Conservation (phyloP, 1,140 invertebrate genomes). For the Drosophila leontia region DNA sequence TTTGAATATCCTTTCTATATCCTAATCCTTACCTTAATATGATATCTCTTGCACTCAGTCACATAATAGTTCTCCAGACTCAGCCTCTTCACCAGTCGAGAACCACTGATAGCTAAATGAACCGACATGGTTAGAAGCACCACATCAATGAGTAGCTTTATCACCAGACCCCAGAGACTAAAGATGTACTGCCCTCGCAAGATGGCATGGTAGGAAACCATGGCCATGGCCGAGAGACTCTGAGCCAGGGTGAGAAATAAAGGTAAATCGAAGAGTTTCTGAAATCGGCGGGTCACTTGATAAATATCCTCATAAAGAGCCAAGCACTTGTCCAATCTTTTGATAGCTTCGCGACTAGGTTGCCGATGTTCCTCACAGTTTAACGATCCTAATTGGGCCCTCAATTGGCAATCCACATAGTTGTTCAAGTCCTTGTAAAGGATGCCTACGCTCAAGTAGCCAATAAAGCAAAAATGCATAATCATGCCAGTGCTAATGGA, state of each 20-base stretch:
- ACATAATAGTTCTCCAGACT: conserved; percentile 59
- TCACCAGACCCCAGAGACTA: conserved; percentile 14
- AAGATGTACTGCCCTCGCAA: conserved; percentile 5
- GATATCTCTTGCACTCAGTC: conserved; percentile 30
- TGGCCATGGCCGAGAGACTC: conserved; percentile 29
- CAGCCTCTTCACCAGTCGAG: conserved; percentile 35
- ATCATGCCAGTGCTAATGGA: conserved; percentile 35
- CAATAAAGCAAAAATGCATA: conserved; percentile 43
- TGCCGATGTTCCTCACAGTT: background rate
- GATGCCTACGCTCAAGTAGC: conserved; percentile 56
- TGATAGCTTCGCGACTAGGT: background rate
- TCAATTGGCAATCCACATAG: conserved; percentile 45
- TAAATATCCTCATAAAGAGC: conserved; percentile 60
- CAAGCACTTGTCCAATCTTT: conserved; percentile 48
- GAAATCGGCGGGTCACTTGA: conserved; percentile 21
- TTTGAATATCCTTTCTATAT: no score
- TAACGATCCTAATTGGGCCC: conserved; percentile 6
- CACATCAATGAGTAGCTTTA: conserved; percentile 48
- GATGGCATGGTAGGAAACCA: conserved; percentile 39
- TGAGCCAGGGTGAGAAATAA: conserved; percentile 39
- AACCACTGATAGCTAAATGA: conserved; percentile 37
- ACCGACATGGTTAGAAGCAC: conserved; percentile 55
- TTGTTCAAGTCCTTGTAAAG: conserved; percentile 54
- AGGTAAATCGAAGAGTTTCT: conserved; percentile 51
- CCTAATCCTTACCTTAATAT: conserved; percentile 31